Evolutionary conservation across 2,888 invertebrate species (phyloP).

Genomic region (Pharmacophagus antenor): DNA sequence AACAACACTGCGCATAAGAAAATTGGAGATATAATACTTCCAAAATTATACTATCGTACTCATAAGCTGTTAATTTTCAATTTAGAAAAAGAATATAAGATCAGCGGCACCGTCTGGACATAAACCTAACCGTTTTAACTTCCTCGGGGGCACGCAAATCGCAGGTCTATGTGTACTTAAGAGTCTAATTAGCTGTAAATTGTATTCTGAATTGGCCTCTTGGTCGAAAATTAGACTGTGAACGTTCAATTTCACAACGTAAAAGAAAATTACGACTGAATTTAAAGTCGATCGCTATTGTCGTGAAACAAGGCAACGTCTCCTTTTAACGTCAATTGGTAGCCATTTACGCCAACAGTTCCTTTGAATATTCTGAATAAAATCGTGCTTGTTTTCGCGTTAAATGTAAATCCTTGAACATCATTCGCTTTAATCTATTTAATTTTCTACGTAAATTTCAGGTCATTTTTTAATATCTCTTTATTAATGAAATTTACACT

Average conservation of each 20-base stretch:
- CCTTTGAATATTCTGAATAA: slow-evolving; percentile 25
- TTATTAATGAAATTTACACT: not conserved
- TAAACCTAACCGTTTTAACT: slow-evolving; percentile 38
- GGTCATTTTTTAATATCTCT: not conserved
- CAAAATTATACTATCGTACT: too few relatives aligned
- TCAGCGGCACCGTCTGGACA: slow-evolving; percentile 6
- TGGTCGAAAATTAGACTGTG: slow-evolving; percentile 54
- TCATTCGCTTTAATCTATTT: not conserved
- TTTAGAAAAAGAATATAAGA: not conserved
- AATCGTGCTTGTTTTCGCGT: slow-evolving; percentile 18
- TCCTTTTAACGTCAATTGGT: slow-evolving; percentile 38
- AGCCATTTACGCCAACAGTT: slow-evolving; percentile 30
- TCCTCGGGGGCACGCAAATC: slow-evolving; percentile 43
- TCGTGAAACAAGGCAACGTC: slow-evolving; percentile 42
- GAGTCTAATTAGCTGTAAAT: slow-evolving; percentile 75
- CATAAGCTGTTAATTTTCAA: not conserved
- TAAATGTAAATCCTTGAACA: slow-evolving; percentile 21
- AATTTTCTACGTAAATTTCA: not conserved
- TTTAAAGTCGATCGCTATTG: slow-evolving; percentile 42
- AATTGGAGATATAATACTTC: too few relatives aligned
- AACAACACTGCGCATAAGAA: too few relatives aligned
- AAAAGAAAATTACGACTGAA: slow-evolving; percentile 29
- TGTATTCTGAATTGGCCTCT: slow-evolving; percentile 70
- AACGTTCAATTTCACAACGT: slow-evolving; percentile 27
- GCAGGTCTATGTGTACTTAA: slow-evolving; percentile 59